Conservation (phyloP, 2,888 invertebrate genomes). For the Zonitis immaculata region DNA sequence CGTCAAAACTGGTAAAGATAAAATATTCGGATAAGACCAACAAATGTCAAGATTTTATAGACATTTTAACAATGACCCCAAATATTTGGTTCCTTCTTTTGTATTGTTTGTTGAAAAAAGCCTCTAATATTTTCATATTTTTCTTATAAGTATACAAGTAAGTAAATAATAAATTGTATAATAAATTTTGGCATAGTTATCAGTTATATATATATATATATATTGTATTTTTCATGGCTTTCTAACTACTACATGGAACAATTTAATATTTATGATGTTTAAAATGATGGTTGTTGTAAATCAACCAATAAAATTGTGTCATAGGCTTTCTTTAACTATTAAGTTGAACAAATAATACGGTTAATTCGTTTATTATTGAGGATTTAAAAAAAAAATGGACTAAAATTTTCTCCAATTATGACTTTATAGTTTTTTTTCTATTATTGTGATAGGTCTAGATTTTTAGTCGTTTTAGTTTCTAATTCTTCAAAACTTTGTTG, state of each 20-base stretch:
- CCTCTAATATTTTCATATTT: neutral
- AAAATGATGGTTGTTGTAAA: neutral
- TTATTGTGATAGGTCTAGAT: neutral
- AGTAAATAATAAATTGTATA: too few species aligned
- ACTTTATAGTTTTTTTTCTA: too few species aligned
- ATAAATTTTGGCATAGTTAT: too few species aligned
- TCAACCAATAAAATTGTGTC: slow-evolving; percentile 1
- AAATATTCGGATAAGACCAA: neutral
- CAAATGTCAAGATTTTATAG: neutral
- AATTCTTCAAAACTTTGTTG: neutral
- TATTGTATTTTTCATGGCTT: neutral
- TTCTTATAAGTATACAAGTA: neutral
- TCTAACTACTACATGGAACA: neutral
- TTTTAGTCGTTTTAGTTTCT: too few species aligned
- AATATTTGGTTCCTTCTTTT: neutral
- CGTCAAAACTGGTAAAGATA: neutral
- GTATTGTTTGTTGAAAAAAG: neutral
- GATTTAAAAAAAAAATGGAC: too few species aligned
- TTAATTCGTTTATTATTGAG: neutral
- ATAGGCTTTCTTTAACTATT: neutral
- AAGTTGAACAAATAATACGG: neutral
- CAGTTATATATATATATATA: too few species aligned
- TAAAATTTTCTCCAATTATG: too few species aligned
- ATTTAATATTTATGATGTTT: neutral
- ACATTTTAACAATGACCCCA: slow-evolving; percentile 1